These are phyloP conservation scores for Prunella strophiata DNA, from an alignment of 2,797 vertebrate species.

Conservation along the genomic window DNA sequence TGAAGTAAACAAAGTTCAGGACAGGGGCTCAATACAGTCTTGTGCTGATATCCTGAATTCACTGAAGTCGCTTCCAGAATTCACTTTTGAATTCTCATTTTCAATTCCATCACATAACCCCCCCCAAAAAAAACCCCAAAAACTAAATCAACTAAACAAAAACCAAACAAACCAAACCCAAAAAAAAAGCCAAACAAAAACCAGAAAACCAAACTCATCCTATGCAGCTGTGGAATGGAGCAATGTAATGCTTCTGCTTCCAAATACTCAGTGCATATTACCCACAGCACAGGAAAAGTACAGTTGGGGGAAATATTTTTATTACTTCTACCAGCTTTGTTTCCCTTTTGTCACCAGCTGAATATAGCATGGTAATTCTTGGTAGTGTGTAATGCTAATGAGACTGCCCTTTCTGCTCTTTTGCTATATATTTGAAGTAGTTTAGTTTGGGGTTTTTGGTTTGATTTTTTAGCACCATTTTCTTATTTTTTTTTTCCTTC, in stretches of 20 bases:
- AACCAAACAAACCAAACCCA: neutral
- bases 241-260: neutral
- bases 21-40: neutral
- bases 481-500: neutral
- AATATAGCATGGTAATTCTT: neutral
- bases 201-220: neutral
- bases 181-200: neutral
- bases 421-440: neutral
- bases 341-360: neutral
- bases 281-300: neutral
- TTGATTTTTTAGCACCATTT: neutral
- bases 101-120: neutral
- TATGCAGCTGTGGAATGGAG: neutral
- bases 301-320: neutral
- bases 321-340: neutral
- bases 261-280: neutral
- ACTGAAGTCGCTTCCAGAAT: neutral
- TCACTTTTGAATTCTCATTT: neutral
- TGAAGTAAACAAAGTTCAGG: neutral
- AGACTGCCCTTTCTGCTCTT: neutral
- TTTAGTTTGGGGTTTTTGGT: rapidly evolving
- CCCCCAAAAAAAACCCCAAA: too few species aligned
- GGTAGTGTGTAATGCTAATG: neutral
- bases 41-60: neutral
- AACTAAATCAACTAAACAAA: neutral